Base-by-base conservation (phyloP, 2,888 invertebrate species). In the Heliconius aoede region DNA sequence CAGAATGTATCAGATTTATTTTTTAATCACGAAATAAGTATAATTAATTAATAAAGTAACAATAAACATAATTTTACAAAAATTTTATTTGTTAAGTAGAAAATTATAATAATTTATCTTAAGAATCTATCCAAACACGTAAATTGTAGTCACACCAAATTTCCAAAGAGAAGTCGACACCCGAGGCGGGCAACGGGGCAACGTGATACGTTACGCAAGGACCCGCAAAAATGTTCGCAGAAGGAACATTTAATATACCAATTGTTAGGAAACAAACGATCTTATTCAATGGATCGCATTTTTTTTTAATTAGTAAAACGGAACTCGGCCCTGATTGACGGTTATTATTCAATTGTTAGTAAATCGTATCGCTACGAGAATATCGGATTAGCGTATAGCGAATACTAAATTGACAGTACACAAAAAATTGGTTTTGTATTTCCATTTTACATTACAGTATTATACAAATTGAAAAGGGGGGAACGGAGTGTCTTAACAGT, bases 151-250 rank as follows among this genome's bases (percentile, higher is more conserved):
- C 69, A 51, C 36, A 46, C 30, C 30, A 40, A 64, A 26, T 11
- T n/a, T 18, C 26, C 21, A 78, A 77, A 73, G 80, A 83, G 85
- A 88, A 88, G 82, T 84, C 84, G 91, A 91, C 88, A 90, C 90
- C 88, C 85, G 86, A 83, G 82, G 80, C 78, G 75, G 79, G 89
- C 87, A 89, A 92, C 84, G 76, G 75, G 79, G 89, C 87, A 89
- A 92, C 84, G 76, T 83, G 90, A 93, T 91, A 91, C 86, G 90
- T 90, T 89, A 83, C 86, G 82, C 85, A 83, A 86, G 85, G 86
- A 87, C 86, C 85, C 83, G 82, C 78, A 82, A 82, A 55, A 69
- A 80, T 74, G n/a, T 91, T 92, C 91, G 87, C 88, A 92, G 92
- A 92, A 93, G 91, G 90, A 91, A 92, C 86, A 86, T 46, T 68